Percentiles rank a stretch among this genome's conserved stretches.
phyloP scores from a whole-genome alignment of 2,113 vertebrate genomes.

The Rhinolophus ferrumequinum region DNA sequence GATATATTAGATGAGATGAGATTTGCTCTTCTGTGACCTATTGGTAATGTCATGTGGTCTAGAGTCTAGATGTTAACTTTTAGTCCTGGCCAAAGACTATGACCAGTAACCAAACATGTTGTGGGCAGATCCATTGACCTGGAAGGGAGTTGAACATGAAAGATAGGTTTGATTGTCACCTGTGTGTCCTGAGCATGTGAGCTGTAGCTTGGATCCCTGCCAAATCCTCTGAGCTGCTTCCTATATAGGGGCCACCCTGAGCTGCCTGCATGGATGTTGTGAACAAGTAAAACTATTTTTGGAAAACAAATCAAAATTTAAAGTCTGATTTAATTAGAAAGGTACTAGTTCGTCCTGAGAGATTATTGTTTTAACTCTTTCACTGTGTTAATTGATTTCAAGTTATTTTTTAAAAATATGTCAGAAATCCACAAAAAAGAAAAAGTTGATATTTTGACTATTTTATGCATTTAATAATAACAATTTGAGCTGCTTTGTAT shows the following conservation, averaged over 20 bases:
- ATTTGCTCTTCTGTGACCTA: not conserved
- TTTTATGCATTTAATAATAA: no score
- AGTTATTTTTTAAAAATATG: no score
- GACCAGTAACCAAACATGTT: not conserved
- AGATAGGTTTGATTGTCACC: not conserved
- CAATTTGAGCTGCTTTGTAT: no score
- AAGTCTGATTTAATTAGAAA: slow-evolving; percentile 24
- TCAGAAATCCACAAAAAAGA: no score
- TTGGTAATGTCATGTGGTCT: not conserved
- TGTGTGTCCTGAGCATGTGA: not conserved
- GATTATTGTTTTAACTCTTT: not conserved
- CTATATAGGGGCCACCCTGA: not conserved
- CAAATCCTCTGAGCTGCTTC: not conserved
- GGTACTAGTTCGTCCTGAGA: not conserved
- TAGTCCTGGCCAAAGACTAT: not conserved
- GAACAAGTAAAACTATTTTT: slow-evolving; percentile 1
- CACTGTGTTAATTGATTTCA: no score
- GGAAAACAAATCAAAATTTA: slow-evolving; percentile 3
- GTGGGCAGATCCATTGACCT: not conserved
- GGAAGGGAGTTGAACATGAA: not conserved
- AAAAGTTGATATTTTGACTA: no score
- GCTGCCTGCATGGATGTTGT: not conserved
- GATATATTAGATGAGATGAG: not conserved
- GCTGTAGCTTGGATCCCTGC: not conserved
- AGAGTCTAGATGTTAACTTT: not conserved